A percentile compares a stretch with the other conserved stretches of the same genome.
phyloP scores from a whole-genome alignment of 2,797 vertebrate genomes.

The Toxotes lorentzi region DNA sequence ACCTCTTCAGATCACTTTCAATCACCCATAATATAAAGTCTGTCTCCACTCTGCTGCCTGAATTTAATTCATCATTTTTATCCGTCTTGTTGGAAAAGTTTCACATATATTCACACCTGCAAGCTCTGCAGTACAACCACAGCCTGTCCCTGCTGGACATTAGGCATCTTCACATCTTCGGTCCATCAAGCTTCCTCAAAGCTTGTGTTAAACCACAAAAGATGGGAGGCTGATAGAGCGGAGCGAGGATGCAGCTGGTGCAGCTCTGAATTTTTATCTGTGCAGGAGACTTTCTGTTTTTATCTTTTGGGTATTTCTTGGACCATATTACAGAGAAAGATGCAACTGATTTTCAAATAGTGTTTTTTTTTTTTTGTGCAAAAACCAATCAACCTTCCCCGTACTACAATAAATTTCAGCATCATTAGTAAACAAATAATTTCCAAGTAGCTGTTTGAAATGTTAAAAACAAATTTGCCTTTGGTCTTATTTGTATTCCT shows the following conservation, averaged over 20 bases:
- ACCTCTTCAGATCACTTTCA: slow-evolving; percentile 16
- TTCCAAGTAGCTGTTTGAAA: slow-evolving; percentile 37
- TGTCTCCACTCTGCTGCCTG: slow-evolving; percentile 11
- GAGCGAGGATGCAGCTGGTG: slow-evolving; percentile 18
- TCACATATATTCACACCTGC: slow-evolving; percentile 36
- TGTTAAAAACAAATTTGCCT: slow-evolving; percentile 56
- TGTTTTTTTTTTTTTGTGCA: neutral
- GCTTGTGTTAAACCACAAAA: slow-evolving; percentile 37
- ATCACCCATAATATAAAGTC: slow-evolving; percentile 1
- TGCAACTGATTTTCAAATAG: neutral
- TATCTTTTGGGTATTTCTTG: neutral
- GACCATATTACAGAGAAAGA: slow-evolving; percentile 2
- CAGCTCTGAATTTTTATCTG: slow-evolving; percentile 31
- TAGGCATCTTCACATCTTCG: slow-evolving; percentile 53
- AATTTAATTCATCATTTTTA: slow-evolving; percentile 18
- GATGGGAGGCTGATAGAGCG: slow-evolving; percentile 26
- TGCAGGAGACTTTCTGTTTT: slow-evolving; percentile 4
- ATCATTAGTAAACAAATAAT: slow-evolving; percentile 17
- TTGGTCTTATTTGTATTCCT: slow-evolving; percentile 61
- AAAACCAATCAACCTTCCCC: neutral
- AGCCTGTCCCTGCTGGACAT: slow-evolving; percentile 50
- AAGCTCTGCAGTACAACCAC: slow-evolving; percentile 33
- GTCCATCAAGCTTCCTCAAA: slow-evolving; percentile 42
- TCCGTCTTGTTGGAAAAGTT: slow-evolving; percentile 6
- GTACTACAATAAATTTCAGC: slow-evolving; percentile 12